Evolutionary conservation across 2,797 vertebrate species (phyloP), one percentile per base, ranked within the genome.

Genomic region (Stomatorhinus walkeri): DNA sequence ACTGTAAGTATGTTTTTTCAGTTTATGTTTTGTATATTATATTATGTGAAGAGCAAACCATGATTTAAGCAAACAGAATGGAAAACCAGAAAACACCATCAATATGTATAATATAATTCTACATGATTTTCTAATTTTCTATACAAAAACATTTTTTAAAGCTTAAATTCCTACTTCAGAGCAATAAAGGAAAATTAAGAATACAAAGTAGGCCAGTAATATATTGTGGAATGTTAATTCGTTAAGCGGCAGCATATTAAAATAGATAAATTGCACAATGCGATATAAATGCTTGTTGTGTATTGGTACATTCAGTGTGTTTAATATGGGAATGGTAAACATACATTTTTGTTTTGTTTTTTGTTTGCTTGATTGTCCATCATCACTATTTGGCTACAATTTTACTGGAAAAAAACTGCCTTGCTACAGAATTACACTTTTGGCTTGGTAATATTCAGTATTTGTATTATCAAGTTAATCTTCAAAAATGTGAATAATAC

Each of bases 71-170:
- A 56, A 54, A 56, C 52, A 36, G 76, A 81, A 81, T 81, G 91
- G 16, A 87, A 87, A 87, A 56, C 52, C 85, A 56, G 51, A 87
- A 87, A 56, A 87, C 85, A 87, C 85, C 51, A 54, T 56, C 28
- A 59, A 19, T 87, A 93, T 91, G 87, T 96, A 94, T 96, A 95
- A 93, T 91, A 94, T 93, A 95, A 90, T 89, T 96, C 95, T 96
- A 95, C 91, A 95, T 93, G 88, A 94, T 89, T 94, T 89, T 95
- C 94, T 96, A 94, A 93, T 95, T 96, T 96, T 96, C 86, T 95
- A 94, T 94, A 91, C 92, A 94, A 94, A 93, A 87, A 91, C 93
- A 92, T 94, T 94, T 92, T 94, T 95, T 95, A 94, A 91, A 93
- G 87, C 92, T 91, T 92, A 92, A 90, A 88, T 89, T 95, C 94